Evolutionary conservation across 1,140 invertebrate species (phyloP).

Genomic region (Lordiphosa collinella): DNA sequence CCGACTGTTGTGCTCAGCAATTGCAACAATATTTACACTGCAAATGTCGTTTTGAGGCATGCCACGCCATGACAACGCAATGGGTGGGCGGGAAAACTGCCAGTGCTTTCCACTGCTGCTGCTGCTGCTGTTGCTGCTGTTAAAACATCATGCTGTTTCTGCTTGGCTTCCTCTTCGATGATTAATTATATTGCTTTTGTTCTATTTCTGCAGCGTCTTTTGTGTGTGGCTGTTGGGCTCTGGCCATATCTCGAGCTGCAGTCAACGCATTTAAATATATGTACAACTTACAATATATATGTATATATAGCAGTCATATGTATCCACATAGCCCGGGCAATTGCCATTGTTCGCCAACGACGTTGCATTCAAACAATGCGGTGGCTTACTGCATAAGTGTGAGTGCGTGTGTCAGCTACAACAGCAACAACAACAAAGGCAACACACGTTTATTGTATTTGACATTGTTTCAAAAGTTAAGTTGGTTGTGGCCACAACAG

Average conservation of each 20-base stretch:
- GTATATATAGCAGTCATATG: conserved; percentile 13
- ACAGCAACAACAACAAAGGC: conserved; percentile 8
- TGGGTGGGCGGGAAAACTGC: conserved; percentile 1
- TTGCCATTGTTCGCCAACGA: conserved; percentile 33
- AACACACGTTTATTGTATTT: conserved; percentile 55
- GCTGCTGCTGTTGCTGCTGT: conserved; percentile 10
- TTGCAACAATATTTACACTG: conserved; percentile 48
- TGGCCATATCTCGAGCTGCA: conserved; percentile 25
- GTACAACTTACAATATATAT: conserved; percentile 10
- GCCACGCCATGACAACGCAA: not conserved
- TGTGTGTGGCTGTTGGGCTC: conserved; percentile 18
- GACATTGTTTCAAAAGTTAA: conserved; percentile 74
- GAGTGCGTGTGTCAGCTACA: conserved; percentile 2
- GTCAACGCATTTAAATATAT: conserved; percentile 32
- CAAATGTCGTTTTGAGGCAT: conserved; percentile 21
- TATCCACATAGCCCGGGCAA: conserved; percentile 13
- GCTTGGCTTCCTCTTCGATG: conserved; percentile 60
- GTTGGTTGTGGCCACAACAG: conserved; percentile 58
- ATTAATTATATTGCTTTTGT: conserved; percentile 72
- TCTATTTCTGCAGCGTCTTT: conserved; percentile 43
- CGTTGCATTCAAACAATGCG: conserved; percentile 38
- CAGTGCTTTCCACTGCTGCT: not conserved
- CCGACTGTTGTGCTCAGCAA: conserved; percentile 20
- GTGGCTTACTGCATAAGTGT: conserved; percentile 12
- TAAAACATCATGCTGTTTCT: conserved; percentile 46